A percentile compares a stretch with the other conserved stretches of the same genome.
phyloP scores from a whole-genome alignment of 2,888 invertebrate genomes.

The Tenthredo amoena region DNA sequence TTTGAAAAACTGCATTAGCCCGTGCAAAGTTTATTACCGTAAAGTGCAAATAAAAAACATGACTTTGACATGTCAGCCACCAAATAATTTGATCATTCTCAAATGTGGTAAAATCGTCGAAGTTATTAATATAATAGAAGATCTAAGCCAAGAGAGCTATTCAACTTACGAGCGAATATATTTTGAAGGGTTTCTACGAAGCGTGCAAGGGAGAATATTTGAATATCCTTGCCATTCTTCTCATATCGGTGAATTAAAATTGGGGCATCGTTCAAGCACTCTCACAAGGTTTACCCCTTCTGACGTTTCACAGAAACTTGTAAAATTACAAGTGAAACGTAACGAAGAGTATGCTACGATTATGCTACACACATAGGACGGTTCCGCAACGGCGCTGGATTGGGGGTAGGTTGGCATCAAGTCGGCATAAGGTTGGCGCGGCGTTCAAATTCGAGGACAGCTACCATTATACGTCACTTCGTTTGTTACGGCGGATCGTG shows the following conservation, averaged over 20 bases:
- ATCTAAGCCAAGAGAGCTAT: background rate
- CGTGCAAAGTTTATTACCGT: background rate
- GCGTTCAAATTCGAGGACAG: background rate
- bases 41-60: background rate
- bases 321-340: slow-evolving; percentile 12
- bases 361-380: background rate
- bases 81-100: slow-evolving; percentile 12
- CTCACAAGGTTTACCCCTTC: background rate
- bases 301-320: background rate
- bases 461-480: background rate
- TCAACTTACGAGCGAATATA: background rate
- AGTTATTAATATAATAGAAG: background rate
- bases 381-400: background rate
- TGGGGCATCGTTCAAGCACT: background rate
- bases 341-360: background rate
- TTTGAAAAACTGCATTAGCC: too few relatives aligned
- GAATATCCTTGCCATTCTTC: background rate
- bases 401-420: background rate
- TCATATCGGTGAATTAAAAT: background rate
- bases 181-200: background rate
- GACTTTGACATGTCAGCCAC: background rate
- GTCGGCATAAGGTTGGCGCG: background rate
- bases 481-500: background rate
- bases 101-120: background rate
- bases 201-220: background rate